phyloP scores from a whole-genome alignment of 2,888 invertebrate species.

The Sylvicola cinctus region DNA sequence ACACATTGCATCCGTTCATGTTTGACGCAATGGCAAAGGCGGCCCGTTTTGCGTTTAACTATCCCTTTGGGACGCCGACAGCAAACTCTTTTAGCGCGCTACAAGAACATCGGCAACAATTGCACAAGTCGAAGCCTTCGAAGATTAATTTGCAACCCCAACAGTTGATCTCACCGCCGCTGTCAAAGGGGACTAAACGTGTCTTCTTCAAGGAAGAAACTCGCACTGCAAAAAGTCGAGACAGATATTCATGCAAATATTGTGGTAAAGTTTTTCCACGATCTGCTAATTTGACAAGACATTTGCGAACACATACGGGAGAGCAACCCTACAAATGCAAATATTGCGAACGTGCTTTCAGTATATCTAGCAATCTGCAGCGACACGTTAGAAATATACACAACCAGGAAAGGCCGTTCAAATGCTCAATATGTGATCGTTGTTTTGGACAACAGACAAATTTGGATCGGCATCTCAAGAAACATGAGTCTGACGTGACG shows the following conservation, averaged over 20 bases:
- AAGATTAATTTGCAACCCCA: no score
- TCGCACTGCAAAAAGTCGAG: no score
- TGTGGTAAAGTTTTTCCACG: constrained; percentile 95
- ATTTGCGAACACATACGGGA: constrained; percentile 93
- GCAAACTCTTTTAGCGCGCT: no score
- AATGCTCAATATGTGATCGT: constrained; percentile 84
- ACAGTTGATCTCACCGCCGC: no score
- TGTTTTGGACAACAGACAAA: constrained; percentile 99
- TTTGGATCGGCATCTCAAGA: constrained; percentile 89
- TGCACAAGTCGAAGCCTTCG: no score
- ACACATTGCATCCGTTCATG: constrained; percentile 50
- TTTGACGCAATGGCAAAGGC: constrained; percentile 48
- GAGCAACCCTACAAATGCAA: constrained; percentile 97
- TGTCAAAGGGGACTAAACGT: no score
- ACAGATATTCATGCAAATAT: constrained; percentile 90
- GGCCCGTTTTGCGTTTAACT: constrained; percentile 35
- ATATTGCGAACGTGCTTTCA: constrained; percentile 94
- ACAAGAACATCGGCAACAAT: no score
- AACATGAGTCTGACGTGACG: constrained; percentile 82
- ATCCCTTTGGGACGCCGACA: no score
- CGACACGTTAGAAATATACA: constrained; percentile 98
- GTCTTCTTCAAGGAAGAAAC: no score
- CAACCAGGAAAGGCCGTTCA: constrained; percentile 91
- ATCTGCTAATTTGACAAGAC: constrained; percentile 91
- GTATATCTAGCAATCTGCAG: constrained; percentile 92